A percentile compares a stretch with the other conserved stretches of the same genome.
These are phyloP conservation scores for Diachasma alloeum DNA, from an alignment of 1,140 invertebrate species.

Conservation along the genomic window DNA sequence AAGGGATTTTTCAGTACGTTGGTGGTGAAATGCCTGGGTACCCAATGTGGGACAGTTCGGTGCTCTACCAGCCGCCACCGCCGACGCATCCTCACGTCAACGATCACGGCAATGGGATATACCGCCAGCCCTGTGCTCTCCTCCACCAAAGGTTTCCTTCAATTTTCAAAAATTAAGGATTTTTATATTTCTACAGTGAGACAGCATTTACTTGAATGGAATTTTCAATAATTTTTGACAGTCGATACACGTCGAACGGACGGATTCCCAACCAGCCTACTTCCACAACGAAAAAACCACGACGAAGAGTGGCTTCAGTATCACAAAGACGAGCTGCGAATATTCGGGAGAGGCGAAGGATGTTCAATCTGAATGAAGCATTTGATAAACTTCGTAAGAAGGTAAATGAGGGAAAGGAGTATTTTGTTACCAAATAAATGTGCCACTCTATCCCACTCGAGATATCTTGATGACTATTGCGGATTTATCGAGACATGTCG, in stretches of 20 bases:
- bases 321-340: conserved; percentile 92
- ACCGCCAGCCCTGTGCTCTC: conserved; percentile 60
- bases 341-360: conserved; percentile 91
- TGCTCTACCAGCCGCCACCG: conserved; percentile 56
- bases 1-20: conserved; percentile 59
- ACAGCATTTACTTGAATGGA: too few species aligned
- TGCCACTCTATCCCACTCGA: too few species aligned
- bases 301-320: conserved; percentile 87
- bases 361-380: conserved; percentile 98
- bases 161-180: not conserved
- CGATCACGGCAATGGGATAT: conserved; percentile 54
- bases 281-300: conserved; percentile 76
- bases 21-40: conserved; percentile 57
- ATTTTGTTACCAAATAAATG: not conserved
- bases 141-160: conserved; percentile 58
- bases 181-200: not conserved
- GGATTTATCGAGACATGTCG: too few species aligned
- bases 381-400: conserved; percentile 93
- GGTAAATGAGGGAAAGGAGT: too few species aligned
- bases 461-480: too few species aligned
- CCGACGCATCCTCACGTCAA: conserved; percentile 58
- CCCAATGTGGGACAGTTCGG: conserved; percentile 62
- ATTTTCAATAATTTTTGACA: not conserved
- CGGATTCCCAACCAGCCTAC: conserved; percentile 56
- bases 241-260: conserved; percentile 50